A percentile compares a stretch with the other conserved stretches of the same genome.
phyloP scores from a whole-genome alignment of 2,113 vertebrate species.

The Menura novaehollandiae region DNA sequence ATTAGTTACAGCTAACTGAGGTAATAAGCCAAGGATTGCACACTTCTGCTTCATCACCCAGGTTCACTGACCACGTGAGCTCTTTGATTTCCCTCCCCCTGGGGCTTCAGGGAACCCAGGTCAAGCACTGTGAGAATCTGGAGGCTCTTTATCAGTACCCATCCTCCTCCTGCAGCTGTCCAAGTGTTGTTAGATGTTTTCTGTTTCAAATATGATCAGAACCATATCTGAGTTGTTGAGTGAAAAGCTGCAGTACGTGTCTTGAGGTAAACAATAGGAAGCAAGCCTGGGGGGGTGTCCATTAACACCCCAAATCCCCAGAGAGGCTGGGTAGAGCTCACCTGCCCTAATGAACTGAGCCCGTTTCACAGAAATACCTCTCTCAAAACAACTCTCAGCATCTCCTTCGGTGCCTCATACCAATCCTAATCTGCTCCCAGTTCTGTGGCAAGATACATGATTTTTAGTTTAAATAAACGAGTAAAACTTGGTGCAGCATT shows the following conservation, averaged over 20 bases:
- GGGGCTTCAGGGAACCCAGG: background rate
- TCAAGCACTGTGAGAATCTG: background rate
- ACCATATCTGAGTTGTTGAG: background rate
- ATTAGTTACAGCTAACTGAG: background rate
- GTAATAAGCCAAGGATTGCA: background rate
- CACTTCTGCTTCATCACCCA: background rate
- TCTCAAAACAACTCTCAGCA: background rate
- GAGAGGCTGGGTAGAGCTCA: background rate
- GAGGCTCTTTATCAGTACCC: background rate
- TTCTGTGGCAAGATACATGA: background rate
- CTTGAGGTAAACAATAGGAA: background rate
- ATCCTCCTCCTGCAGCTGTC: background rate
- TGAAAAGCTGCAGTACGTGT: background rate
- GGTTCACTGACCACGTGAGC: background rate
- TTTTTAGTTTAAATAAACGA: background rate
- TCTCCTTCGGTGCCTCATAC: background rate
- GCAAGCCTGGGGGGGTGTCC: background rate
- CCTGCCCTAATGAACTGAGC: background rate
- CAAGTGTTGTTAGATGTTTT: background rate
- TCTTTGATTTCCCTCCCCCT: background rate
- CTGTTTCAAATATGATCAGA: background rate
- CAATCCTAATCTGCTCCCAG: background rate
- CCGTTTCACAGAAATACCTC: background rate
- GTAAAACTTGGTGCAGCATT: background rate
- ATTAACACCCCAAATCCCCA: background rate